Evolutionary conservation across 2,888 invertebrate genomes (phyloP).

Genomic region (Eupelmus urozonus): DNA sequence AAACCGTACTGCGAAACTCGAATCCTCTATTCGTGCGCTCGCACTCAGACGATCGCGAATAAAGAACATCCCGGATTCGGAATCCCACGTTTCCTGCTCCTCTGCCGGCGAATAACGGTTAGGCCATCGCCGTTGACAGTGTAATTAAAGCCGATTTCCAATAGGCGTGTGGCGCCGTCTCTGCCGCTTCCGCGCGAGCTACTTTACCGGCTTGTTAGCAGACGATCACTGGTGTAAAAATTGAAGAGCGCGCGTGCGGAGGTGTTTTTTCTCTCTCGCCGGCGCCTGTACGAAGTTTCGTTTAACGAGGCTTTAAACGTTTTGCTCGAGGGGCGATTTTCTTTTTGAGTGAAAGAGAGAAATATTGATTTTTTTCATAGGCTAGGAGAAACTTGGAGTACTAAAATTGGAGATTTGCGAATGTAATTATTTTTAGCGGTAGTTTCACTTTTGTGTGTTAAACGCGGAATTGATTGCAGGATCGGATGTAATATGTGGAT

Average conservation of each 20-base stretch:
- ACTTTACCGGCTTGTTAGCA: conserved; percentile 6
- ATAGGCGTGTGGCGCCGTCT: conserved; percentile 17
- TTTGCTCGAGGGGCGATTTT: neutral
- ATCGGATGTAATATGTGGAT: neutral
- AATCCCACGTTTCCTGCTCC: neutral
- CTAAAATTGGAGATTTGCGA: neutral
- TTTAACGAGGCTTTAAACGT: conserved; percentile 14
- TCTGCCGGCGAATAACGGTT: conserved; percentile 20
- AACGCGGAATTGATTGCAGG: conserved; percentile 1
- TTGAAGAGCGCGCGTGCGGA: neutral
- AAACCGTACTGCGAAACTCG: neutral
- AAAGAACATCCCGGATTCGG: conserved; percentile 17
- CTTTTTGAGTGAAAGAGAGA: neutral
- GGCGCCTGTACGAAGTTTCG: neutral
- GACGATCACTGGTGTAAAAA: neutral
- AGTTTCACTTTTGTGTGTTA: conserved; percentile 6
- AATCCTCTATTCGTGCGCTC: neutral
- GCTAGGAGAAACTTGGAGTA: neutral
- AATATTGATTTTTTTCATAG: neutral
- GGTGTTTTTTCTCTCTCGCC: neutral
- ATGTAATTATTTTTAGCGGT: conserved; percentile 7
- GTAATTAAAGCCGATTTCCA: conserved; percentile 46
- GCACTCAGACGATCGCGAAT: neutral
- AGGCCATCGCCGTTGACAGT: conserved; percentile 9
- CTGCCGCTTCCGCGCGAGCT: neutral